Conservation (phyloP, 2,797 vertebrate genomes). For the Liasis olivaceus region DNA sequence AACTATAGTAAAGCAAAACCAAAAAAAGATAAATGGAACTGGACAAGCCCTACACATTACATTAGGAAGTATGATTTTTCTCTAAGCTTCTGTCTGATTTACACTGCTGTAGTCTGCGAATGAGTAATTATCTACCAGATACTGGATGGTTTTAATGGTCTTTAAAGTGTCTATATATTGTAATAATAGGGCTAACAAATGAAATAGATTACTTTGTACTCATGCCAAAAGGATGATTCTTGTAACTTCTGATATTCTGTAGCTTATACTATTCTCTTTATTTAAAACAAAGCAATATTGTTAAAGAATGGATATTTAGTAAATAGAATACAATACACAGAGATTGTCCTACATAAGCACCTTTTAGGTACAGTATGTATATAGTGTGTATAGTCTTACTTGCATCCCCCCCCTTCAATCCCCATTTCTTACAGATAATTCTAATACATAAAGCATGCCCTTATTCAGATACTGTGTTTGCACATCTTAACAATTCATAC, state of each 20-base stretch:
- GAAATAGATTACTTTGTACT: slow-evolving; percentile 64
- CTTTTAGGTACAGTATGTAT: slow-evolving; percentile 44
- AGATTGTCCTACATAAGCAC: slow-evolving; percentile 51
- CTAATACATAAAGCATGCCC: slow-evolving; percentile 55
- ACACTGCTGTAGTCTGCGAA: slow-evolving; percentile 71
- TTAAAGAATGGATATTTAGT: slow-evolving; percentile 44
- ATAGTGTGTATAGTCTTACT: slow-evolving; percentile 27
- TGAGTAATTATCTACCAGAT: slow-evolving; percentile 77
- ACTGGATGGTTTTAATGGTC: slow-evolving; percentile 74
- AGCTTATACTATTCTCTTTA: slow-evolving; percentile 41
- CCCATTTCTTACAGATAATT: slow-evolving; percentile 58
- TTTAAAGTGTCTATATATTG: slow-evolving; percentile 71
- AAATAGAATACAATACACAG: slow-evolving; percentile 38
- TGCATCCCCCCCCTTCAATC: slow-evolving; percentile 24
- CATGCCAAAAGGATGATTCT: slow-evolving; percentile 45
- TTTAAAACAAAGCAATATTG: slow-evolving; percentile 56
- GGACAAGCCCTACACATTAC: slow-evolving; percentile 71
- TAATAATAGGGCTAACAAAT: slow-evolving; percentile 63
- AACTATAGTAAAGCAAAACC: slow-evolving; percentile 68
- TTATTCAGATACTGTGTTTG: slow-evolving; percentile 59
- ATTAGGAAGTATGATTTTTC: slow-evolving; percentile 73
- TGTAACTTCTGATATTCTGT: slow-evolving; percentile 29
- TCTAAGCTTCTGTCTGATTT: slow-evolving; percentile 66
- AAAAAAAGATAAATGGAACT: slow-evolving; percentile 73
- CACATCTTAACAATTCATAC: slow-evolving; percentile 61